Base-by-base conservation (phyloP, 2,797 vertebrate species). In the Uromys caudimaculatus region DNA sequence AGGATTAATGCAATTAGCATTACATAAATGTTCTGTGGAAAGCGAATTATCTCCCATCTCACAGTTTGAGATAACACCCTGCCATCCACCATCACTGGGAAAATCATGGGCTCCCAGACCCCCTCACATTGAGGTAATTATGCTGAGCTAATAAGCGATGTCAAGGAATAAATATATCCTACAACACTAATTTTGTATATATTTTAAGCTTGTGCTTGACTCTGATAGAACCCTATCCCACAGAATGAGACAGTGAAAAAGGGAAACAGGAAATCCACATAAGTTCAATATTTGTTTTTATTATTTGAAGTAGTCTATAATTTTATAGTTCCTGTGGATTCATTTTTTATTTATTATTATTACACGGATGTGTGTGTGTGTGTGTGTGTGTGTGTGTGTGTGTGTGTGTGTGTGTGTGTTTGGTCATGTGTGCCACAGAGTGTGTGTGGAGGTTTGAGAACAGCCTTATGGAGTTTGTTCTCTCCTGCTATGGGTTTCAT, bases 11-110 rank as follows among this genome's bases (percentile, higher is more conserved):
- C 88, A 98, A 97, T 98, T 96, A 97, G 17, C 75, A 95, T 97
- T 95, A 97, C 92, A 97, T 97, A 96, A 97, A 98, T 95, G 86
- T 98, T 98, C 96, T 96, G 50, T 97, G 96, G 97, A 98, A 98
- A 98, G 87, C 75, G 93, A 98, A 98, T 98, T 97, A 96, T 86
- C 89, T 98, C 96, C 96, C 95, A 94, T 98, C 95, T 98, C 96
- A 97, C 96, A 97, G 96, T 96, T 93, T 94, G 95, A 97, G 97
- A 98, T 97, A 98, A 98, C 94, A 97, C 97, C 97, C 93, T 98
- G 96, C 97, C 98, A 98, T 91, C 90, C 97, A 84, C 98, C 98
- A 98, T 98, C 50, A 82, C 35, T 84, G 76, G 90, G 89, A 98
- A 98, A 98, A 95, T 0, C 90, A 97, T 69, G 96, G 92, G 92